A percentile compares a stretch with the other conserved stretches of the same genome.
These are phyloP conservation scores for Euwallacea similis DNA, from an alignment of 1,140 invertebrate genomes.

Conservation along the genomic window DNA sequence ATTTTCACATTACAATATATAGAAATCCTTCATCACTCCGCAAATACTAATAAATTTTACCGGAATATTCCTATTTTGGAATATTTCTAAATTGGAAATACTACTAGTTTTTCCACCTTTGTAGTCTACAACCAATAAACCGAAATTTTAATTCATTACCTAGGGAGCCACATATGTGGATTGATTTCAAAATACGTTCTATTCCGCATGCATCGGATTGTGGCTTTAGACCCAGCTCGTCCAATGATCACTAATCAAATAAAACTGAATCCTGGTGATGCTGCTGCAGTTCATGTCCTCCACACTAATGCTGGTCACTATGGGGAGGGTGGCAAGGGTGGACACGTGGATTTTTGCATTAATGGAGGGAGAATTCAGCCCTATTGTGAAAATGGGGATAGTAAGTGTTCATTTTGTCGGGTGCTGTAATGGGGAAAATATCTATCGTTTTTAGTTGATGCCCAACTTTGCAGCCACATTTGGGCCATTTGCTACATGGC, in stretches of 20 bases:
- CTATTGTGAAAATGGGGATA: slow-evolving; percentile 69
- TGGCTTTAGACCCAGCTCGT: slow-evolving; percentile 74
- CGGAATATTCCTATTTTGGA: too few species aligned
- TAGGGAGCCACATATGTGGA: slow-evolving; percentile 69
- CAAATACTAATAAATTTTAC: too few species aligned
- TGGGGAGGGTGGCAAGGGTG: slow-evolving; percentile 67
- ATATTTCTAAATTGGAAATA: not conserved
- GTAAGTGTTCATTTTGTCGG: slow-evolving; percentile 53
- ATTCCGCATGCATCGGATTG: slow-evolving; percentile 64
- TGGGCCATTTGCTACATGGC: slow-evolving; percentile 76
- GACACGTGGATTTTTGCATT: slow-evolving; percentile 75
- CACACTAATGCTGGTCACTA: slow-evolving; percentile 77
- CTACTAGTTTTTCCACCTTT: too few species aligned
- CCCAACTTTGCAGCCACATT: slow-evolving; percentile 72
- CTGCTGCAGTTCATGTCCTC: slow-evolving; percentile 70
- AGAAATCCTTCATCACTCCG: too few species aligned
- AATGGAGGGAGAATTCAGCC: slow-evolving; percentile 74
- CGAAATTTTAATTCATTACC: slow-evolving; percentile 1
- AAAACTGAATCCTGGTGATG: slow-evolving; percentile 68
- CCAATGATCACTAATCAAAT: slow-evolving; percentile 66
- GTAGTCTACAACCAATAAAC: too few species aligned
- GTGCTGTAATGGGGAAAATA: not conserved
- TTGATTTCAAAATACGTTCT: slow-evolving; percentile 68
- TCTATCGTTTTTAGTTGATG: slow-evolving; percentile 55
- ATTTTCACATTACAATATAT: too few species aligned